phyloP scores from a whole-genome alignment of 2,888 invertebrate genomes.

The Agonum fuliginosum region DNA sequence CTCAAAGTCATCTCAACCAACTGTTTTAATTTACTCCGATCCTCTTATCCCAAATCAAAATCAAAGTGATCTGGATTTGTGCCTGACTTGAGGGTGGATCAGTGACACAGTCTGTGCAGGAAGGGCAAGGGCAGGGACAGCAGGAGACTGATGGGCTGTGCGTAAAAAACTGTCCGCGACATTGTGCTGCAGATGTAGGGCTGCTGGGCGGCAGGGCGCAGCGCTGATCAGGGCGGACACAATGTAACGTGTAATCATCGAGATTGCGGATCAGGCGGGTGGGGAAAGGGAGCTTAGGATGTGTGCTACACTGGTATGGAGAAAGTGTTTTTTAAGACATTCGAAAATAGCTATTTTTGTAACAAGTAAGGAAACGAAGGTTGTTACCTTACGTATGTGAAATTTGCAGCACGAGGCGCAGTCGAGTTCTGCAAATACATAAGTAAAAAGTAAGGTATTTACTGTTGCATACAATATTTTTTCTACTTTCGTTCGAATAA shows the following conservation, averaged over 20 bases:
- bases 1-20: neutral
- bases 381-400: too few species aligned
- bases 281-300: neutral
- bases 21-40: neutral
- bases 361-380: too few species aligned
- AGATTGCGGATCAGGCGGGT: conserved; percentile 65
- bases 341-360: too few species aligned
- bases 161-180: conserved; percentile 69
- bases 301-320: conserved; percentile 39
- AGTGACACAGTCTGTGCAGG: conserved; percentile 31
- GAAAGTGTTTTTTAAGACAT: conserved; percentile 8
- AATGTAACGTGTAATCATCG: conserved; percentile 71
- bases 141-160: conserved; percentile 70
- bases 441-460: too few species aligned
- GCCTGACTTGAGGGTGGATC: conserved; percentile 17
- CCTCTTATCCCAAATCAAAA: neutral
- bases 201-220: conserved; percentile 61
- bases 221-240: conserved; percentile 70
- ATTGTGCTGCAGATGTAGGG: neutral
- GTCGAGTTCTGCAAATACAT: too few species aligned
- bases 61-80: neutral
- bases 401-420: too few species aligned
- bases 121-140: too few species aligned
- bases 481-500: too few species aligned
- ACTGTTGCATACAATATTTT: too few species aligned